Conservation (phyloP, 2,113 vertebrate species). For the Spea bombifrons region DNA sequence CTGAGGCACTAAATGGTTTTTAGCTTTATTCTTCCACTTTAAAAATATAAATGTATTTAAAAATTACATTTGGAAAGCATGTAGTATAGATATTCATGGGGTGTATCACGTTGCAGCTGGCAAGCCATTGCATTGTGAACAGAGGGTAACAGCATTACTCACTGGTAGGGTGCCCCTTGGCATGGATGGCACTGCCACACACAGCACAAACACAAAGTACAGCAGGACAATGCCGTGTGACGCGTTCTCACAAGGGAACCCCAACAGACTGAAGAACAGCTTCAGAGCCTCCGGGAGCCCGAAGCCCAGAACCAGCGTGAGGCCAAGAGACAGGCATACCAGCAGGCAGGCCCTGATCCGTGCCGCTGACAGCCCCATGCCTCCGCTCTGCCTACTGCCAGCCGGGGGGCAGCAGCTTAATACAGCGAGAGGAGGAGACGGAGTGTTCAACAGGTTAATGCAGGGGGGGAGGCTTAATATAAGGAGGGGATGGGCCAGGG, state of each 20-base stretch:
- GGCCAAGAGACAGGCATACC: conserved; percentile 58
- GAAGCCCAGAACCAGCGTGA: conserved; percentile 68
- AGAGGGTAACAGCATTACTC: conserved; percentile 36
- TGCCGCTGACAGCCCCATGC: conserved; percentile 34
- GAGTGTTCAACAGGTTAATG: background rate
- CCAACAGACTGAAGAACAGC: conserved; percentile 51
- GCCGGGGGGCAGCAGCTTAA: background rate
- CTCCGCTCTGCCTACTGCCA: background rate
- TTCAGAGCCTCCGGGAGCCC: conserved; percentile 64
- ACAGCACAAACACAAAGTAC: conserved; percentile 64
- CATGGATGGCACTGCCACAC: conserved; percentile 64
- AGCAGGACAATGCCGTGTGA: conserved; percentile 65
- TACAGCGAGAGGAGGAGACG: no score
- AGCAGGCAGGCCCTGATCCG: conserved; percentile 47
- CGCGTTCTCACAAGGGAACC: conserved; percentile 62
- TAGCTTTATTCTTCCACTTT: no score
- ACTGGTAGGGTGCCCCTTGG: conserved; percentile 71
- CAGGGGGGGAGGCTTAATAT: background rate
- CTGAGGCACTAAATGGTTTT: no score
- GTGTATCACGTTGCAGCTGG: no score
- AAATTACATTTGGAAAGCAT: no score
- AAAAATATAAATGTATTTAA: no score
- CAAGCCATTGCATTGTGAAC: no score
- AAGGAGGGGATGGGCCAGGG: background rate
- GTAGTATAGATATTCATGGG: no score